Evolutionary conservation across 2,113 vertebrate species (phyloP), one percentile per base, ranked within the genome.

Genomic region (Apteryx mantelli): DNA sequence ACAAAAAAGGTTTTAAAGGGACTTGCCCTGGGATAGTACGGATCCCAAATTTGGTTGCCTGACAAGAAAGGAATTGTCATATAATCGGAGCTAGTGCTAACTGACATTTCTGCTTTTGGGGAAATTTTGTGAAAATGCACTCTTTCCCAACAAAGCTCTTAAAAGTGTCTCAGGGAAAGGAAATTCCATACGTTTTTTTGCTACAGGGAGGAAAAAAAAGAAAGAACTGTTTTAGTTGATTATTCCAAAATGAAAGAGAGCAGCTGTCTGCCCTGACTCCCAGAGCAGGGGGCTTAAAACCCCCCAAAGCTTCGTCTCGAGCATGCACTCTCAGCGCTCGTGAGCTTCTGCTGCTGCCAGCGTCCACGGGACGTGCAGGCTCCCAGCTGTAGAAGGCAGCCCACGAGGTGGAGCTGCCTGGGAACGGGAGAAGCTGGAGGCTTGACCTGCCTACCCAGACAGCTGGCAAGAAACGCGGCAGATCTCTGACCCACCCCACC

Each of bases 71-170:
- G 69, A 83, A 55, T 88, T 86, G 81, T 76, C 56, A 26, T 95
- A 91, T 69, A 76, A 90, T 55, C 88, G 55, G 40, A 93, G 46
- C 55, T 76, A 40, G 61, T 87, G 42, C 69, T 91, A 87, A 61
- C 77, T 74, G 86, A 82, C 42, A 91, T 90, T 88, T 93, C 86
- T 95, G 25, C 42, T 93, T 97, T 95, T 40, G 69, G 86, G 40
- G 11, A 93, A 93, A 71, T 82, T 94, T 92, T 40, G 69, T 44
- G 88, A 86, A 96, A 97, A 94, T 68, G 80, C 68, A 42, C 32
- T 89, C n/a, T 94, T 96, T 96, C 70, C 64, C 50, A 94, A 78
- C 36, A 84, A 93, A 86, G 73, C 46, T 86, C 60, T 96, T 95
- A 46, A 30, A 92, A 88, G 44, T 75, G 79, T 93, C 88, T 95